phyloP scores from a whole-genome alignment of 35 echinoderm and acorn worm genomes.

The Stichopus chloronotus region DNA sequence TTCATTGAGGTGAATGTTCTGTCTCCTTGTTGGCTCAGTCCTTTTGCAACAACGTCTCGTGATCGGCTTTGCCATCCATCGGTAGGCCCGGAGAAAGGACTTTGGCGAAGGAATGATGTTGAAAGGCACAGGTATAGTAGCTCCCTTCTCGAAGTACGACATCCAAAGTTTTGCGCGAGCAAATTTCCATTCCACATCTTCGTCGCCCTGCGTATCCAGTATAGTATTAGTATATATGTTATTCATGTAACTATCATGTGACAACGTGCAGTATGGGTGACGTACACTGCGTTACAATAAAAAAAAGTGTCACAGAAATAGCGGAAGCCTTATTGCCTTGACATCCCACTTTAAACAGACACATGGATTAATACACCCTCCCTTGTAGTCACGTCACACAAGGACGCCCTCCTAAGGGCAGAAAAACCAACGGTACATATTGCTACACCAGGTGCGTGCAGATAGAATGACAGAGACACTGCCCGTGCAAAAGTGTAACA shows the following conservation, averaged over 20 bases:
- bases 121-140: slow-evolving; percentile 75
- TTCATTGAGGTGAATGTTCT: slow-evolving; percentile 59
- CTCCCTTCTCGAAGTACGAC: slow-evolving; percentile 73
- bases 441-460: no score
- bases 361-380: no score
- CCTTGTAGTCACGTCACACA: no score
- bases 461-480: no score
- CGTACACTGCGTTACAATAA: neutral
- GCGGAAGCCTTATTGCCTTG: no score
- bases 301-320: neutral
- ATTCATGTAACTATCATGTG: neutral
- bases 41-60: neutral
- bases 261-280: neutral
- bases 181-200: slow-evolving; percentile 83
- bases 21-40: neutral
- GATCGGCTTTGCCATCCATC: slow-evolving; percentile 10
- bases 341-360: no score
- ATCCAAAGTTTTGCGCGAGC: slow-evolving; percentile 74
- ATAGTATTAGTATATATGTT: neutral
- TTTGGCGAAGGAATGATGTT: slow-evolving; percentile 73
- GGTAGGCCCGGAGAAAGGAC: slow-evolving; percentile 22
- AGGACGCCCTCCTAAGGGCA: no score
- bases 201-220: slow-evolving; percentile 42
- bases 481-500: no score
- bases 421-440: no score